Base-by-base conservation (phyloP, 2,113 vertebrate species). In the Malurus cyaneus region DNA sequence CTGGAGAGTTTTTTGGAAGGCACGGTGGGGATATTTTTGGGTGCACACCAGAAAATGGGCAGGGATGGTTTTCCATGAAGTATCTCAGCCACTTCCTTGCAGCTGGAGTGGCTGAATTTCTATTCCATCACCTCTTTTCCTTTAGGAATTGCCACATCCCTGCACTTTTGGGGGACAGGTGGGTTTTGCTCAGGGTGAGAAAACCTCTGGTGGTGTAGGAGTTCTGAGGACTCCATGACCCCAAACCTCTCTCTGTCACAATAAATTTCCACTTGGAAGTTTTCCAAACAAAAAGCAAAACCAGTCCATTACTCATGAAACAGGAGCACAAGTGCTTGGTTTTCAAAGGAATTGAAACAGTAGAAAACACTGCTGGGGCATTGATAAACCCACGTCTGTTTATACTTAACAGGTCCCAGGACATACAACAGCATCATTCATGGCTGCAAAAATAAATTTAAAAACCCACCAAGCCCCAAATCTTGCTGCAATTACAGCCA, bases 131-230 rank as follows among this genome's bases (percentile, higher is more conserved):
- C 17, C 32, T 60, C 0, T 62, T 65, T 65, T 49, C 32, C 49
- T 77, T 28, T 18, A 11, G 29, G 15, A 46, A 34, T 72, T 21
- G 17, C 31, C 18, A 32, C 20, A 14, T 61, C 54, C 24, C 18
- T 16, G 10, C 4, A 5, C 0, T 0, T 26, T 34, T 50, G 32
- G 14, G 29, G 66, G 8, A 80, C 11, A 57, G 4, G 8, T 14
- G 12, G 12, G 9, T 21, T 94, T 66, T 26, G 3, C 64, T 67
- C 8, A 34, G 42, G 18, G 9, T 26, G 18, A 64, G 56, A 4
- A 31, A 78, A 60, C 52, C 65, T 60, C 84, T 83, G 32, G 17
- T 21, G 4, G 2, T 4, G 6, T 8, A 47, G 25, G 29, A 71
- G 29, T 71, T 47, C 32, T 12, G 19, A 47, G 53, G 56, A 47